Conservation (phyloP, 2,888 invertebrate genomes). For the Gastracanthus pulcherrimus region DNA sequence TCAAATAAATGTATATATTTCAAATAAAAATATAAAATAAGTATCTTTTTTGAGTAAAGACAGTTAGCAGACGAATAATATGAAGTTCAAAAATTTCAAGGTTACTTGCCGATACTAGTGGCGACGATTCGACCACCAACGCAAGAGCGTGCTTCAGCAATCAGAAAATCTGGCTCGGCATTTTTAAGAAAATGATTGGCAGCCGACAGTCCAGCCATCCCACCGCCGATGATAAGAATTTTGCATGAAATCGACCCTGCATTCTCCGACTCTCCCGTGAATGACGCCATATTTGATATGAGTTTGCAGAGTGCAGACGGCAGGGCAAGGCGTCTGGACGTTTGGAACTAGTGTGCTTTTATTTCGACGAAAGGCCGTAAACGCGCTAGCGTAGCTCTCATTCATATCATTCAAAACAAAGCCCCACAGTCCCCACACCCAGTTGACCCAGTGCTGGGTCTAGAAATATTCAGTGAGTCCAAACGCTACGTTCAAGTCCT, state of each 20-base stretch:
- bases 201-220: conserved; percentile 91
- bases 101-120: conserved; percentile 82
- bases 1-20: too few species aligned
- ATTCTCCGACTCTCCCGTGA: conserved; percentile 72
- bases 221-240: conserved; percentile 90
- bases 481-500: too few species aligned
- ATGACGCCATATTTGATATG: conserved; percentile 72
- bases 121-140: conserved; percentile 91
- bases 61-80: conserved; percentile 48
- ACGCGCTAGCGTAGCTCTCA: too few species aligned
- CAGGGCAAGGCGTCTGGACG: too few species aligned
- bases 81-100: not conserved
- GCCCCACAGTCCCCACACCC: too few species aligned
- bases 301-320: not conserved
- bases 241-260: conserved; percentile 79
- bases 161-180: conserved; percentile 87
- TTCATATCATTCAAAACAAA: too few species aligned
- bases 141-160: conserved; percentile 89
- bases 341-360: too few species aligned
- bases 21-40: too few species aligned
- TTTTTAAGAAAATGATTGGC: conserved; percentile 90
- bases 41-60: too few species aligned
- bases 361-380: too few species aligned
- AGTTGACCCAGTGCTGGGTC: too few species aligned
- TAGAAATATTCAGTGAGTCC: too few species aligned